Conservation (phyloP, 1,140 invertebrate genomes). For the Leptinotarsa lineolata region DNA sequence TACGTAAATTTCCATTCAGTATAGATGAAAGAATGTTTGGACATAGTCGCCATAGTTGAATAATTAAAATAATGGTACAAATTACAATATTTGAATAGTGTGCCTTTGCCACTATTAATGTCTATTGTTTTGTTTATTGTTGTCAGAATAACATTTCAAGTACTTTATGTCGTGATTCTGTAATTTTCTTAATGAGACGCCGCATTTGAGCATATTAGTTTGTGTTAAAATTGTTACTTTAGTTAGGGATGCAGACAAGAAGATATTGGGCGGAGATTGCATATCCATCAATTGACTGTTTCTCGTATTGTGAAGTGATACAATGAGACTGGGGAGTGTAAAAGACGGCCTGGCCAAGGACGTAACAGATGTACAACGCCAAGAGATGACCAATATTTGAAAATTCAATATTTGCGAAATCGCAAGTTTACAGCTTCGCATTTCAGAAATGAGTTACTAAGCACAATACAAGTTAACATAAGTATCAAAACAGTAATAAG, state of each 20-base stretch:
- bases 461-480: constrained; percentile 24
- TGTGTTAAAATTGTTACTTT: too few species aligned
- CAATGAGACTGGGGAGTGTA: constrained; percentile 32
- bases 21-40: too few species aligned
- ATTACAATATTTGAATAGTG: too few species aligned
- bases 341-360: constrained; percentile 25
- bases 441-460: constrained; percentile 27
- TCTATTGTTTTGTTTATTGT: too few species aligned
- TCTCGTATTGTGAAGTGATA: constrained; percentile 28
- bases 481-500: not conserved
- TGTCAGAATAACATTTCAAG: too few species aligned
- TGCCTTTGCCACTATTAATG: too few species aligned
- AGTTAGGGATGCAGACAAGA: not conserved
- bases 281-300: constrained; percentile 29
- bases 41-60: too few species aligned
- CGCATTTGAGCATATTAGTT: too few species aligned
- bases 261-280: constrained; percentile 14
- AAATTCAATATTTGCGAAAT: constrained; percentile 13
- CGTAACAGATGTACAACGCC: constrained; percentile 32
- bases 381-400: constrained; percentile 34
- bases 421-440: constrained; percentile 15
- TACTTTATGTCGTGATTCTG: too few species aligned
- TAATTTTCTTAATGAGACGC: too few species aligned
- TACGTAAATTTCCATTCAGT: too few species aligned
- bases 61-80: too few species aligned